A percentile compares a stretch with the other conserved stretches of the same genome.
phyloP scores from a whole-genome alignment of 2,888 invertebrate species.

The Agriopis aurantiaria region DNA sequence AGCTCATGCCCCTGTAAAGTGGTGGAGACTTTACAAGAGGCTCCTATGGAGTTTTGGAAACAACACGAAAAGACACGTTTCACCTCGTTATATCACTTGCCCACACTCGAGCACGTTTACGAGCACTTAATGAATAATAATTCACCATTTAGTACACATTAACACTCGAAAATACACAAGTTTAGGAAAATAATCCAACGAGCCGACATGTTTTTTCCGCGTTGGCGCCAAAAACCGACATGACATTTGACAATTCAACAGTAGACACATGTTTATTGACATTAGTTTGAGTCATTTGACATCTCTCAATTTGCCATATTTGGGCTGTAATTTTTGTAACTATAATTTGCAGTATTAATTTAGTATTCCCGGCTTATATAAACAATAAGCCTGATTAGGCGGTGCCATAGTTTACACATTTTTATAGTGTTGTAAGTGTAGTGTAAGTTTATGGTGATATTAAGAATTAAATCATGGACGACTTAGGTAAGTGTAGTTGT shows the following conservation, averaged over 20 bases:
- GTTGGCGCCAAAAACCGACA: no score
- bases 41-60: no score
- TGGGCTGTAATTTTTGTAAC: slow-evolving; percentile 62
- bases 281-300: slow-evolving; percentile 24
- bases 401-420: slow-evolving; percentile 48
- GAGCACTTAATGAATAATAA: no score
- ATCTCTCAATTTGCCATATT: slow-evolving; percentile 62
- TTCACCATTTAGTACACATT: no score
- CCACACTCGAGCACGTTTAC: no score
- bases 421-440: slow-evolving; percentile 43
- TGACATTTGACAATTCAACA: neutral
- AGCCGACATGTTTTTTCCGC: no score
- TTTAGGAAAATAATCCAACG: no score
- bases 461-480: slow-evolving; percentile 71
- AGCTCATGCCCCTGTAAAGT: no score
- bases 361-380: slow-evolving; percentile 50
- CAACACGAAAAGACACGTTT: no score
- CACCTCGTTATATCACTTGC: no score
- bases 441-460: slow-evolving; percentile 41
- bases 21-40: no score
- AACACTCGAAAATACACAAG: no score
- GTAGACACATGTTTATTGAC: slow-evolving; percentile 17
- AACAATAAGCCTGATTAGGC: slow-evolving; percentile 42
- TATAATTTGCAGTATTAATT: slow-evolving; percentile 60
- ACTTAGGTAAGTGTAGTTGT: slow-evolving; percentile 78